These are phyloP conservation scores for Python bivittatus DNA, from an alignment of 2,113 vertebrate genomes.

Conservation along the genomic window DNA sequence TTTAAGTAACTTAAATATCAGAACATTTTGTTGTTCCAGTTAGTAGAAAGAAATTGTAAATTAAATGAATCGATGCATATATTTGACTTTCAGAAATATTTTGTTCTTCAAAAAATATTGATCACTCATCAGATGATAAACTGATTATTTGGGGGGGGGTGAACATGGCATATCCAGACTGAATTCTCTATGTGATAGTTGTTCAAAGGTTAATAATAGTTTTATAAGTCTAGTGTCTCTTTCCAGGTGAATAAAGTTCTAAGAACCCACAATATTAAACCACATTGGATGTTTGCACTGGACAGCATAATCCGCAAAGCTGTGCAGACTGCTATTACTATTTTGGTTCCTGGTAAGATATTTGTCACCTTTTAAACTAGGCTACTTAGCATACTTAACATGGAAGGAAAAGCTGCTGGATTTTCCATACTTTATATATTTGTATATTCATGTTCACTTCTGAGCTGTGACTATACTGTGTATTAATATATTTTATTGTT, in stretches of 20 bases:
- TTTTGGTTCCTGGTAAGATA: constrained; percentile 92
- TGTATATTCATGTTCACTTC: background rate
- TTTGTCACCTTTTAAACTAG: background rate
- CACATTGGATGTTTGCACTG: constrained; percentile 98
- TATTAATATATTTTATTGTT: background rate
- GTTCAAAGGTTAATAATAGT: background rate
- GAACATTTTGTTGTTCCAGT: background rate
- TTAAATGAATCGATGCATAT: background rate
- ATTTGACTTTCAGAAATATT: background rate
- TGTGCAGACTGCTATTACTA: constrained; percentile 96
- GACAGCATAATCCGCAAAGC: constrained; percentile 98
- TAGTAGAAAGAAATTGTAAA: constrained; percentile 25
- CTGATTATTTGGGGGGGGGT: background rate
- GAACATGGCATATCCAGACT: background rate
- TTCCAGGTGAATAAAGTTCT: constrained; percentile 96
- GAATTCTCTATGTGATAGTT: background rate
- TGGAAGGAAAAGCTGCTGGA: background rate
- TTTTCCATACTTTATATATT: background rate
- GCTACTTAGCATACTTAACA: background rate
- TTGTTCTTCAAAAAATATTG: background rate
- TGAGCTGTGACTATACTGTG: background rate
- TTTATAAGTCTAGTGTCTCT: constrained; percentile 48
- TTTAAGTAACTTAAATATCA: background rate
- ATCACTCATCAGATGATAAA: background rate
- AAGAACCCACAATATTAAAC: constrained; percentile 97